phyloP scores from a whole-genome alignment of 2,888 invertebrate genomes.

The Eulithis testata region DNA sequence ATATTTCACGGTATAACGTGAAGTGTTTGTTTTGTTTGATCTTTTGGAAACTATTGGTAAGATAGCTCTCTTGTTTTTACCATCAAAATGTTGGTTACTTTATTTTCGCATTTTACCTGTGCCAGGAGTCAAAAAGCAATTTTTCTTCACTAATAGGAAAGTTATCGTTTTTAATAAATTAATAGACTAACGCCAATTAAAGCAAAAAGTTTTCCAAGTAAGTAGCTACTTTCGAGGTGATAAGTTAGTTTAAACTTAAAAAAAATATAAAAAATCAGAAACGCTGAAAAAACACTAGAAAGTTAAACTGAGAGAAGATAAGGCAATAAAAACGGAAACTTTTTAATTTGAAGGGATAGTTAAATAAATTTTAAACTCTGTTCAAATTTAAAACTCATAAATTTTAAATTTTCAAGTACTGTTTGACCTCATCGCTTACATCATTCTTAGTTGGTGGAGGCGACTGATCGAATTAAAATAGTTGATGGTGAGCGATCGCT shows the following conservation, averaged over 20 bases:
- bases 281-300: constrained; percentile 26
- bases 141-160: too few species aligned
- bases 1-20: constrained; percentile 57
- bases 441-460: constrained; percentile 58
- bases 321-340: constrained; percentile 36
- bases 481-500: constrained; percentile 65
- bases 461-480: constrained; percentile 77
- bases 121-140: too few species aligned
- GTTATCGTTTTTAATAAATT: too few species aligned
- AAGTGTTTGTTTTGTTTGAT: constrained; percentile 33
- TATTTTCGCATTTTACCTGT: neutral
- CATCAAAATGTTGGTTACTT: neutral
- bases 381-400: constrained; percentile 72
- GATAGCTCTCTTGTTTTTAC: neutral
- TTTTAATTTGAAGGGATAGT: constrained; percentile 36
- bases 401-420: constrained; percentile 72
- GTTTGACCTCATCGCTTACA: constrained; percentile 61
- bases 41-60: constrained; percentile 16
- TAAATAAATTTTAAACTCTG: constrained; percentile 65
- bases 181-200: neutral
- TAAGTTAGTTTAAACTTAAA: constrained; percentile 12
- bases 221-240: neutral
- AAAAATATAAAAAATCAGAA: constrained; percentile 34
- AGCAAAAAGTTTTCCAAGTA: constrained; percentile 2
- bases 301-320: constrained; percentile 29